Evolutionary conservation across 2,888 invertebrate genomes (phyloP).

Genomic region (Protula sp.): DNA sequence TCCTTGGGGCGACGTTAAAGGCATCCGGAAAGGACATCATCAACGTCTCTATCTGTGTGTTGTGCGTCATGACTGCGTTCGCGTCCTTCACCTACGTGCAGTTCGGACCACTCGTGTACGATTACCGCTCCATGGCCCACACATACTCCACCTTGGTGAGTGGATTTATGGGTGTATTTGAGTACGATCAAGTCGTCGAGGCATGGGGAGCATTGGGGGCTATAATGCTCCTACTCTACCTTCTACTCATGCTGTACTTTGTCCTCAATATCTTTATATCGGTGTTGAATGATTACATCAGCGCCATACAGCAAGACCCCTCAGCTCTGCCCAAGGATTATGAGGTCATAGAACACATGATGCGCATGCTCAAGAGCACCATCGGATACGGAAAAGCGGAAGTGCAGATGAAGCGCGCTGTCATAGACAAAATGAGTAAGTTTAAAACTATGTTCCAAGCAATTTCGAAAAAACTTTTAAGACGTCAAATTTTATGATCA

Average conservation of each 20-base stretch:
- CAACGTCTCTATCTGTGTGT: neutral
- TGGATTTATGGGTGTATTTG: neutral
- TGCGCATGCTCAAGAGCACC: conserved; percentile 1
- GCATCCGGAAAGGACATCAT: neutral
- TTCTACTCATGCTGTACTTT: conserved; percentile 7
- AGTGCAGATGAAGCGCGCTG: too few relatives aligned
- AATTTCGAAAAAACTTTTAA: too few relatives aligned
- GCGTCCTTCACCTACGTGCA: neutral
- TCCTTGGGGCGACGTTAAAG: neutral
- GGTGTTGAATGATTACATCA: conserved; percentile 8
- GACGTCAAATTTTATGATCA: too few relatives aligned
- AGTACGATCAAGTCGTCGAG: neutral
- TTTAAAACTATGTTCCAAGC: too few relatives aligned
- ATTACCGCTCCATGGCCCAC: neutral
- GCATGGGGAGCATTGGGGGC: neutral
- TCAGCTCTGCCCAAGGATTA: neutral
- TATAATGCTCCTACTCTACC: conserved; percentile 5
- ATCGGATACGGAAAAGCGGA: too few relatives aligned
- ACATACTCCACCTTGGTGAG: neutral
- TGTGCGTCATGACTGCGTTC: neutral
- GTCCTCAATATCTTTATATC: conserved; percentile 8
- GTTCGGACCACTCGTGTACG: neutral
- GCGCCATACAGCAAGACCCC: neutral
- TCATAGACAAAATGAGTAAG: too few relatives aligned
- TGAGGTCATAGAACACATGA: conserved; percentile 8